phyloP scores from a whole-genome alignment of 2,888 invertebrate species.

The Listrodromus nycthemerus region DNA sequence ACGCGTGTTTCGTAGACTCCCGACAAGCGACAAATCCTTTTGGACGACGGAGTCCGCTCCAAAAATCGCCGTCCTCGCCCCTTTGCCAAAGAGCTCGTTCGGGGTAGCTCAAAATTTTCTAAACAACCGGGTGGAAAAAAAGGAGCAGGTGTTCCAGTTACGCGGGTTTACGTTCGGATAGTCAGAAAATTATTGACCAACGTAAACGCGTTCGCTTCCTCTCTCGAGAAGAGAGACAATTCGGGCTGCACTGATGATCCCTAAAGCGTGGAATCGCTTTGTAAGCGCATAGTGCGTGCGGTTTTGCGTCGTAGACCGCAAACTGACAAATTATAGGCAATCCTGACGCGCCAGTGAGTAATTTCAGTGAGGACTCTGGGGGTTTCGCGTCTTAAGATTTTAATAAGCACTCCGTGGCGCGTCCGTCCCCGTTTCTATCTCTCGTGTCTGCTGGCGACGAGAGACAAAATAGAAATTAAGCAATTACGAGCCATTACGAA shows the following conservation, averaged over 20 bases:
- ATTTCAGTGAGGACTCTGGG: conserved; percentile 56
- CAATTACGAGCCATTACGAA: conserved; percentile 78
- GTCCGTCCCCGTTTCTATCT: conserved; percentile 22
- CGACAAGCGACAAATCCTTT: conserved; percentile 51
- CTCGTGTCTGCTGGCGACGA: conserved; percentile 18
- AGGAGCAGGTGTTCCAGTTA: conserved; percentile 53
- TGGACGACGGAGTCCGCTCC: neutral
- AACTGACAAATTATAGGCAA: conserved; percentile 70
- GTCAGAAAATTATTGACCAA: conserved; percentile 33
- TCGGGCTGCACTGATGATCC: conserved; percentile 13
- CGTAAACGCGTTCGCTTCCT: conserved; percentile 21
- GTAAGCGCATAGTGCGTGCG: conserved; percentile 40
- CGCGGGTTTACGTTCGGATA: conserved; percentile 28
- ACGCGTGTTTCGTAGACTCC: conserved; percentile 40
- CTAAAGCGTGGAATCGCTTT: conserved; percentile 53
- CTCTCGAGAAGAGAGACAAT: conserved; percentile 32
- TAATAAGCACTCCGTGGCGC: conserved; percentile 68
- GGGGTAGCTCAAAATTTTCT: conserved; percentile 41
- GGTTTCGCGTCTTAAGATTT: conserved; percentile 65
- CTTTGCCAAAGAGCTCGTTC: conserved; percentile 22
- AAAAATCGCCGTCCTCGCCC: conserved; percentile 13
- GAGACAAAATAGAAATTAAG: conserved; percentile 79
- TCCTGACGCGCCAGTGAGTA: conserved; percentile 51
- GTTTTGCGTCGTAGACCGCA: conserved; percentile 63
- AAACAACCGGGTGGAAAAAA: conserved; percentile 18